phyloP scores from a whole-genome alignment of 2,797 vertebrate genomes.

The Macroramphosus scolopax region DNA sequence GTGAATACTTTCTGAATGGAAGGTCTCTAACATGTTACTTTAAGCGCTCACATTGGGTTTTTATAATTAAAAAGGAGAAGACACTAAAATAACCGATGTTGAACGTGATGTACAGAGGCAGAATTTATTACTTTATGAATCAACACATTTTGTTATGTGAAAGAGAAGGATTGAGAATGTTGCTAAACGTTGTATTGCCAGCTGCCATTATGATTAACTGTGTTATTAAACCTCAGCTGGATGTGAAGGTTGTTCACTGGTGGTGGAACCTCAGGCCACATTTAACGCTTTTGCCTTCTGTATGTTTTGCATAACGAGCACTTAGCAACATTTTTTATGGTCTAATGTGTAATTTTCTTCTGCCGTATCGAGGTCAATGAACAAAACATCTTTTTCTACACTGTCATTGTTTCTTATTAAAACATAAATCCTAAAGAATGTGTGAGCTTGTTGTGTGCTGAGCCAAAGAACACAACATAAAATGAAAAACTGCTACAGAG shows the following conservation, averaged over 20 bases:
- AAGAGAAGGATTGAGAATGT: neutral
- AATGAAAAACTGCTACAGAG: too few species aligned
- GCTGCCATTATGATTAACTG: neutral
- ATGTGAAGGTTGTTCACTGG: neutral
- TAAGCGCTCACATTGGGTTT: conserved; percentile 15
- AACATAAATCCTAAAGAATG: conserved; percentile 24
- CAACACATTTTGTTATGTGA: neutral
- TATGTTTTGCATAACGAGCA: conserved; percentile 24
- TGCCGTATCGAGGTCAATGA: conserved; percentile 9
- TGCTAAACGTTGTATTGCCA: neutral
- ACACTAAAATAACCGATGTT: conserved; percentile 6
- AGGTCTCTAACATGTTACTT: conserved; percentile 12
- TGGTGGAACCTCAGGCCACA: conserved; percentile 1
- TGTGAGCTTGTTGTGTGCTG: neutral
- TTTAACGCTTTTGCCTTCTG: conserved; percentile 14
- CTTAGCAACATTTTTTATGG: conserved; percentile 18
- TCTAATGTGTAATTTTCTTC: conserved; percentile 8
- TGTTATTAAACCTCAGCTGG: conserved; percentile 4
- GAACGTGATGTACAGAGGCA: conserved; percentile 6
- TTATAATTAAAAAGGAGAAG: conserved; percentile 10
- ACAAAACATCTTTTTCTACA: conserved; percentile 38
- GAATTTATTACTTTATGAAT: conserved; percentile 6
- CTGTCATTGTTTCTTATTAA: conserved; percentile 51
- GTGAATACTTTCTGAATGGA: neutral
- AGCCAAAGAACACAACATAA: neutral